Evolutionary conservation across 2,888 invertebrate genomes (phyloP).

Genomic region (Drosophila barbarae): DNA sequence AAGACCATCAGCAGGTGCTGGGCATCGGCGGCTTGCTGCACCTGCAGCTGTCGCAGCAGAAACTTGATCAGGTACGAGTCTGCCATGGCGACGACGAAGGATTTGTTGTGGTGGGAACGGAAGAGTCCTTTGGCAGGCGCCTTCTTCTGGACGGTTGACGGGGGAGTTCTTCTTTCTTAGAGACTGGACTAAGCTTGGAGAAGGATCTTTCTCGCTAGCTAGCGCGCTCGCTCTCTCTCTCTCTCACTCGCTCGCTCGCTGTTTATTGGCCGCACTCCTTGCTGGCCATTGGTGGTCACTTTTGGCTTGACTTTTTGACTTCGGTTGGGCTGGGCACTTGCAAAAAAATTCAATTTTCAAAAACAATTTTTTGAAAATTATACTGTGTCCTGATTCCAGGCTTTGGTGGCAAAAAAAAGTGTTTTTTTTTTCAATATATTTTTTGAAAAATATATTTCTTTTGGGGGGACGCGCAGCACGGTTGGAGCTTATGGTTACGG

Average conservation of each 20-base stretch:
- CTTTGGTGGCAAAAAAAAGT: slow-evolving; percentile 6
- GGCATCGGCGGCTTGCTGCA: slow-evolving; percentile 75
- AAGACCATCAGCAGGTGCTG: slow-evolving; percentile 77
- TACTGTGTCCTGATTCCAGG: neutral
- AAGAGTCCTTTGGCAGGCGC: neutral
- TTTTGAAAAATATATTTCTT: neutral
- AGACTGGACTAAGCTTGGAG: neutral
- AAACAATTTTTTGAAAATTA: neutral
- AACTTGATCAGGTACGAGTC: slow-evolving; percentile 77
- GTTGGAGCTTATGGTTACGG: neutral
- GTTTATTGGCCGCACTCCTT: slow-evolving; percentile 16
- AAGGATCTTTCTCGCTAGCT: slow-evolving; percentile 3
- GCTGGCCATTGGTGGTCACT: slow-evolving; percentile 66
- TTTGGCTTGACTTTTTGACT: slow-evolving; percentile 51
- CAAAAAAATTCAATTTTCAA: slow-evolving; percentile 2
- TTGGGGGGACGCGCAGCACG: neutral
- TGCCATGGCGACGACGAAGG: slow-evolving; percentile 56
- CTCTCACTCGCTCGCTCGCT: slow-evolving; percentile 1
- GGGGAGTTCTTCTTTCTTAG: neutral
- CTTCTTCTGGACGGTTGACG: too few species aligned
- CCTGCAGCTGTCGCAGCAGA: slow-evolving; percentile 73
- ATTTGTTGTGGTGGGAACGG: neutral
- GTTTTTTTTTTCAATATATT: neutral
- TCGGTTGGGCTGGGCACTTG: neutral
- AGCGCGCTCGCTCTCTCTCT: neutral